phyloP scores from a whole-genome alignment of 2,888 invertebrate genomes.

The Dryobota labecula region DNA sequence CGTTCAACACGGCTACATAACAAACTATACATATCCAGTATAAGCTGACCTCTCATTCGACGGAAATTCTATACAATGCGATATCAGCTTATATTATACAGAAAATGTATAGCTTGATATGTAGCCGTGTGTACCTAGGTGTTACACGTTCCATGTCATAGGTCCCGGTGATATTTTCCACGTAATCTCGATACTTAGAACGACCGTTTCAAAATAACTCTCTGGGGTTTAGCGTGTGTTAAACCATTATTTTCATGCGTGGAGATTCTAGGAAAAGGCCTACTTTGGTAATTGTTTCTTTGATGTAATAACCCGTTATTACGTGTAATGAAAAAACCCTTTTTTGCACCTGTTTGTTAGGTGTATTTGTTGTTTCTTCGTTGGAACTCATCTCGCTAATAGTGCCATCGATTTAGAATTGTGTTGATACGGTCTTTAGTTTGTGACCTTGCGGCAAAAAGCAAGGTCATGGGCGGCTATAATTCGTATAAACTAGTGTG shows the following conservation, averaged over 20 bases:
- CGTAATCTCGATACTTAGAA: slow-evolving; percentile 12
- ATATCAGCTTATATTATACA: no score
- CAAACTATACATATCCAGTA: no score
- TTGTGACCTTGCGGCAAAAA: slow-evolving; percentile 31
- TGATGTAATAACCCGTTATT: background rate
- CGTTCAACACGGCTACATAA: no score
- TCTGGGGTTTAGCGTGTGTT: slow-evolving; percentile 29
- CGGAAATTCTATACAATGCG: no score
- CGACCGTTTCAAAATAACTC: slow-evolving; percentile 12
- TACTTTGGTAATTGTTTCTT: background rate
- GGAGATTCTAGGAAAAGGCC: background rate
- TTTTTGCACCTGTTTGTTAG: background rate
- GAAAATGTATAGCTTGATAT: no score
- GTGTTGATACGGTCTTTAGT: slow-evolving; percentile 16
- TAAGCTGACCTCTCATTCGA: no score
- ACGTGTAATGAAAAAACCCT: background rate
- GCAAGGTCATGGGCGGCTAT: slow-evolving; percentile 24
- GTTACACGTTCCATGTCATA: slow-evolving; percentile 27
- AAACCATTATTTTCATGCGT: background rate
- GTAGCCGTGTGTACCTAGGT: no score
- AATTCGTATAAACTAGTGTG: slow-evolving; percentile 11
- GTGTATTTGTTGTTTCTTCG: background rate
- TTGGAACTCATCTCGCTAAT: slow-evolving; percentile 2
- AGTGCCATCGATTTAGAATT: slow-evolving; percentile 22
- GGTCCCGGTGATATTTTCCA: slow-evolving; percentile 21